Base-by-base conservation (phyloP, 2,888 invertebrate genomes). In the Meteorus cinctellus region DNA sequence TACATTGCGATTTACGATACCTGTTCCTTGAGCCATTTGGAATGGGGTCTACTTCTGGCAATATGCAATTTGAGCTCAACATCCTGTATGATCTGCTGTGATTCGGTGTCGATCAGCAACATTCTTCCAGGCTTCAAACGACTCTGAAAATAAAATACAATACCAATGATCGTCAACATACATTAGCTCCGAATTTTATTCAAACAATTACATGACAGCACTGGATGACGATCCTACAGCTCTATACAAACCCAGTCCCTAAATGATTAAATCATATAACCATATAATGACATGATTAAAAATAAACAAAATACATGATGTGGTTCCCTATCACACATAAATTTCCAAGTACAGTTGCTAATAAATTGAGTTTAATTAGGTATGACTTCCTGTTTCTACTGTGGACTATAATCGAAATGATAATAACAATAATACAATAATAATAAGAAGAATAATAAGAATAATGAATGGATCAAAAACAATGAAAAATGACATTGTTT, bases 41-140 rank as follows among this genome's bases (percentile, higher is more conserved):
- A 94, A 87, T 98, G 97, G 4, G 98, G 98, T 73, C 99, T 92
- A 80, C 96, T 95, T 82, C 92, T 92, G 4, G 98, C 96, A 81
- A 99, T 98, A 66, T 95, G 89, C 83, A 94, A 88, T 91, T 99
- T 99, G 72, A 99, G 91, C 85, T 97, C 97, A 73, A 98, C 95
- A 88, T 99, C 99, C 86, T 96, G 95, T 82, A 98, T 98, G 81
- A 99, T 95, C 80, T 92, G 93, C 89, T 96, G 94, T 86, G 96
- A 96, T 83, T 94, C 92, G 0, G 99, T 99, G 90, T 99, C 99
- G 70, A 99, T 98, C 82, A 99, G 91, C 88, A 99, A 92, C 99
- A 99, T 99, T 81, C 98, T 94, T 4, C 99, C 99, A 1, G 99
- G 99, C 90, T 98, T 98, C 85, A 99, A 92, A 79, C 99, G 97